Percentiles rank a stretch among this genome's conserved stretches.
These are phyloP conservation scores for Andrena hattorfiana DNA, from an alignment of 2,888 invertebrate genomes.

Conservation along the genomic window DNA sequence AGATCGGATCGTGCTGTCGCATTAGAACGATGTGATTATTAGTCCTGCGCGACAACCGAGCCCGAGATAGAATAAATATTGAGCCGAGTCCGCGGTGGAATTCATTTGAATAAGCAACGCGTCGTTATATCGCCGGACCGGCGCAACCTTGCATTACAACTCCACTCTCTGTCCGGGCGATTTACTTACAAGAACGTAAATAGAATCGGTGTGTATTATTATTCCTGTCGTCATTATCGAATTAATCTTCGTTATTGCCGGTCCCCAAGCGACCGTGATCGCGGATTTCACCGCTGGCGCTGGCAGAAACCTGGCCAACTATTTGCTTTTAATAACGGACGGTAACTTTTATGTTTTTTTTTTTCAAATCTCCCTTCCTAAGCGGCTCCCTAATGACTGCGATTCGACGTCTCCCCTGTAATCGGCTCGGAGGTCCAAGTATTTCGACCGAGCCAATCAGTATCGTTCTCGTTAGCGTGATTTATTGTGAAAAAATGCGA, in stretches of 20 bases:
- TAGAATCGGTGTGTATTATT: slow-evolving; percentile 19
- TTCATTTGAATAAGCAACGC: slow-evolving; percentile 66
- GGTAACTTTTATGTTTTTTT: slow-evolving; percentile 36
- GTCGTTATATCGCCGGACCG: slow-evolving; percentile 51
- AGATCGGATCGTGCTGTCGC: slow-evolving; percentile 47
- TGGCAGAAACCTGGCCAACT: slow-evolving; percentile 17
- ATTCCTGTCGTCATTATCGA: slow-evolving; percentile 40
- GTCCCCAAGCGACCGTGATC: slow-evolving; percentile 15
- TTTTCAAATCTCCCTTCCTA: slow-evolving; percentile 1
- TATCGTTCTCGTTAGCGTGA: slow-evolving; percentile 61
- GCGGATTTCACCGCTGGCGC: background rate
- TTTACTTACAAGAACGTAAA: slow-evolving; percentile 33
- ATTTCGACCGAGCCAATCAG: slow-evolving; percentile 51
- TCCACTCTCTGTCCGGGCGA: slow-evolving; percentile 27
- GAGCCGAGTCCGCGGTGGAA: slow-evolving; percentile 24
- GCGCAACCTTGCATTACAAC: slow-evolving; percentile 37
- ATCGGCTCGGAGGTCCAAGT: slow-evolving; percentile 34
- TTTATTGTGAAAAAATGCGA: slow-evolving; percentile 69
- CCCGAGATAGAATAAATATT: slow-evolving; percentile 57
- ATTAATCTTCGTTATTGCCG: slow-evolving; percentile 53
- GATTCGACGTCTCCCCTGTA: slow-evolving; percentile 8
- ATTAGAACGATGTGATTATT: slow-evolving; percentile 55
- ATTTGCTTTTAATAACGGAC: slow-evolving; percentile 27
- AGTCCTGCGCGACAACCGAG: slow-evolving; percentile 55
- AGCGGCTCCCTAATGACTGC: slow-evolving; percentile 19